Base-by-base conservation (phyloP, 1,140 invertebrate genomes). In the Solen grandis region DNA sequence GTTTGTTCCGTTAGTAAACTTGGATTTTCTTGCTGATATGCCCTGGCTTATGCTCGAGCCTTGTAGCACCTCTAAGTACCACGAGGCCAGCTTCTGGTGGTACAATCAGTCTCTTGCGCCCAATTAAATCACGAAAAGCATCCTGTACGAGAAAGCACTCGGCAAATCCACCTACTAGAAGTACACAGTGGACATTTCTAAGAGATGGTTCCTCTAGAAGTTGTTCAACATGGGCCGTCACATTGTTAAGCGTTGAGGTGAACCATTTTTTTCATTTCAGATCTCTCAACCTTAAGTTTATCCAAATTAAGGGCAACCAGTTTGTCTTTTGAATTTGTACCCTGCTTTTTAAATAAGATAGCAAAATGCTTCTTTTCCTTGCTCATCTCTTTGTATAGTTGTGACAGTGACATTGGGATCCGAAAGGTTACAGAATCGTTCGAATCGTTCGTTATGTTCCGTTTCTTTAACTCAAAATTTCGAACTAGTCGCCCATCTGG, bases 121-220 rank as follows among this genome's bases (percentile, higher is more conserved):
- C 62, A 57, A 82, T 82, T 0, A 72, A 55, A n/a, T 52, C 31
- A 50, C 54, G 31, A 19, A 84, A 54, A 2, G 72, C 80, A 5
- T 72, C 35, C 1, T 55, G 54, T 25, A 86, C 57, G 16, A 84
- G 68, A n/a, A 77, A 57, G 0, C 75, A 86, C 50, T 82, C 83
- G 2, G 85, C 84, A 68, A 82, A 86, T 10, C 82, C 85, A 38
- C 85, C 85, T 13, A 86, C 85, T 80, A 86, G 80, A 35, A 86
- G 38, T n/a, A 86, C 69, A 2, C 70, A 59, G 0, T 60, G 46
- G 33, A 79, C 74, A 22, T 63, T 46, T 41, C 60, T 1, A 29
- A 55, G 25, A 35, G 22, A 13, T 13, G 62, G 31, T 14, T 29
- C n/a, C 0, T 19, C 2, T 1, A 77, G 33, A 5, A 77, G 25